Percentiles rank a stretch among this genome's conserved stretches.
Evolutionary conservation across 2,113 vertebrate genomes (phyloP).

Genomic region (Hydrolagus affinis): DNA sequence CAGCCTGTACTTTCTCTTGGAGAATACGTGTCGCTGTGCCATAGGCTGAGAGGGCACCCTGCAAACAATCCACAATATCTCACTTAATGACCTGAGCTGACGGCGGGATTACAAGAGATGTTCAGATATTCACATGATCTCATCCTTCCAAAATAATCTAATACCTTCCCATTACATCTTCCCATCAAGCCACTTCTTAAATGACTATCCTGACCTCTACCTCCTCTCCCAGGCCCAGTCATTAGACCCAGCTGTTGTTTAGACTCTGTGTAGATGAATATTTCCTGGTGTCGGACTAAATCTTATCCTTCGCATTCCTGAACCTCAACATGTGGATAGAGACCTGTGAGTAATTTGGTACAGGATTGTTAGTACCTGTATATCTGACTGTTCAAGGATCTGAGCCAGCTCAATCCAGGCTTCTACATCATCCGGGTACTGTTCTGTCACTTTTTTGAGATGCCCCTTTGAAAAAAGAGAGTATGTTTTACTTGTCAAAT

Average conservation of each 20-base stretch:
- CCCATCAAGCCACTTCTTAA: too few species aligned
- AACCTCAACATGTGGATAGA: background rate
- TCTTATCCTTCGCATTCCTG: background rate
- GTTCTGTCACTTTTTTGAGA: conserved; percentile 94
- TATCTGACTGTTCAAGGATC: conserved; percentile 95
- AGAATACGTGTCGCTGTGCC: conserved; percentile 95
- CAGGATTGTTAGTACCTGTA: conserved; percentile 60
- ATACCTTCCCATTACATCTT: too few species aligned
- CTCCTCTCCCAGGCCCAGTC: too few species aligned
- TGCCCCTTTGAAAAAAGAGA: conserved; percentile 66
- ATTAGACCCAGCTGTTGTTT: too few species aligned
- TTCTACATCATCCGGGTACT: conserved; percentile 95
- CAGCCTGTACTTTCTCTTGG: conserved; percentile 95
- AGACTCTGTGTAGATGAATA: background rate
- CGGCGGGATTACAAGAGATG: background rate
- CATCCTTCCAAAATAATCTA: background rate
- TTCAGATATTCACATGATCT: background rate
- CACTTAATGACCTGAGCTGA: too few species aligned
- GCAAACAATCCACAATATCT: conserved; percentile 21
- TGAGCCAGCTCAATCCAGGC: conserved; percentile 97
- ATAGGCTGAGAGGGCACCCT: conserved; percentile 91
- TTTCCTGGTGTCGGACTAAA: background rate
- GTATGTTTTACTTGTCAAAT: background rate
- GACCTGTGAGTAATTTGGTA: background rate
- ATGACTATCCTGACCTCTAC: too few species aligned